Evolutionary conservation across 2,113 vertebrate genomes (phyloP), one percentile per base, ranked within the genome.

Genomic region (Alligator mississippiensis): DNA sequence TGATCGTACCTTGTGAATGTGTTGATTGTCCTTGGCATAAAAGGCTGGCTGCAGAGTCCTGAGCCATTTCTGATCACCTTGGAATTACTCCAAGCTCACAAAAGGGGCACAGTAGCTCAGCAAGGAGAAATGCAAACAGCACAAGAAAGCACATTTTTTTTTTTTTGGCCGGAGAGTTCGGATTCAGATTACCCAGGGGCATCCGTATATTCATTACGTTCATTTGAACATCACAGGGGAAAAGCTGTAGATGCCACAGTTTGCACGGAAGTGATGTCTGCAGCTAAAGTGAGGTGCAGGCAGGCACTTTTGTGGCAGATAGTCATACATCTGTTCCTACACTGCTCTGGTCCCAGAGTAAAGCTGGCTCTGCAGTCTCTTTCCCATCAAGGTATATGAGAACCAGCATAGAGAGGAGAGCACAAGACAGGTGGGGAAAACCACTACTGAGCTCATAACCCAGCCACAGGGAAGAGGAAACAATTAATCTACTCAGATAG

Each of bases 301-400:
- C 0, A 0, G 63, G 47, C 2, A 9, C 1, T 70, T 81, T 2
- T 4, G 11, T 54, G 60, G 64, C 54, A 61, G 38, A 27, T 17
- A 12, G 11, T 47, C 47, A 47, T 47, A 47, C 47, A 47, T 8
- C 47, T 47, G 47, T 9, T 47, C 47, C n/a, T 55, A 11, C 34
- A 0, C 38, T 81, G 21, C n/a, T 34, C 28, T 30, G 27, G 60
- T 72, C 55, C 57, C 27, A 25, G 4, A 14, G n/a, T 27, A 60
- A 60, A 34, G 22, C 25, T 22, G 5, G 58, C 30, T 24, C 21
- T 16, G 70, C 1, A 0, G 14, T 24, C 28, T 21, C 84, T 19
- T 30, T 17, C 1, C 2, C 28, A 0, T 6, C 34, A 47, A 74
- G 34, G 70, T 22, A 38, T 22, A 22, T 38, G 4, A 9, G 70